Percentiles rank a stretch among this genome's conserved stretches.
These are phyloP conservation scores for Stichopus horrens DNA, from an alignment of 53 echinoderm and acorn worm genomes.

Conservation along the genomic window DNA sequence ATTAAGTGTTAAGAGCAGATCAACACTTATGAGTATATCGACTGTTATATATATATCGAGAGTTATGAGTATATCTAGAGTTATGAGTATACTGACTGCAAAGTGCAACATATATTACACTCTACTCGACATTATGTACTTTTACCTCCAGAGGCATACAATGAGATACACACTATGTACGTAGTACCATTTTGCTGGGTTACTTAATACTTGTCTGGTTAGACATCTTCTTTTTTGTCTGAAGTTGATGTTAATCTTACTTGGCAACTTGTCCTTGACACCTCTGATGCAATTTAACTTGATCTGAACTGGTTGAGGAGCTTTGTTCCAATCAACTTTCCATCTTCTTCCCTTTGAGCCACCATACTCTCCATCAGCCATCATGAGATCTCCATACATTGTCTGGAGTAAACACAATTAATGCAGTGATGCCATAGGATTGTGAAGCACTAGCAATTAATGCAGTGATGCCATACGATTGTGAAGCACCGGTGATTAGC, in stretches of 20 bases:
- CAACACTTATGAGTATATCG: too few species aligned
- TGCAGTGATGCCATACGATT: not conserved
- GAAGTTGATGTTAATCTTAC: constrained; percentile 40
- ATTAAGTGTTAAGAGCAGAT: too few species aligned
- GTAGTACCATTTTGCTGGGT: too few species aligned
- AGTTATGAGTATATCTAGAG: too few species aligned
- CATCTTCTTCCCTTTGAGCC: constrained; percentile 97
- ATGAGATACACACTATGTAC: too few species aligned
- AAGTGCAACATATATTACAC: too few species aligned
- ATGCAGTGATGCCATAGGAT: not conserved
- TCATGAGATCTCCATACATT: constrained; percentile 97
- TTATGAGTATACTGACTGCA: too few species aligned
- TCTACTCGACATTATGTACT: not conserved
- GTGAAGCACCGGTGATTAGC: too few species aligned
- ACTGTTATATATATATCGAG: too few species aligned
- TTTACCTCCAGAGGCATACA: not conserved
- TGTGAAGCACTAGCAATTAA: not conserved
- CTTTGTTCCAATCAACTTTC: constrained; percentile 97
- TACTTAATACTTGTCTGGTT: too few species aligned
- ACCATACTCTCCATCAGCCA: constrained; percentile 97
- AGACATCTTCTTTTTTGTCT: too few species aligned
- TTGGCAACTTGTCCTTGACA: constrained; percentile 89
- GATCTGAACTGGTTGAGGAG: constrained; percentile 94
- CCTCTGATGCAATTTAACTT: constrained; percentile 91
- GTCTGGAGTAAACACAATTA: constrained; percentile 53